A percentile compares a stretch with the other conserved stretches of the same genome.
These are phyloP conservation scores for Drosophila sucinea DNA, from an alignment of 1,140 invertebrate species.

Conservation along the genomic window DNA sequence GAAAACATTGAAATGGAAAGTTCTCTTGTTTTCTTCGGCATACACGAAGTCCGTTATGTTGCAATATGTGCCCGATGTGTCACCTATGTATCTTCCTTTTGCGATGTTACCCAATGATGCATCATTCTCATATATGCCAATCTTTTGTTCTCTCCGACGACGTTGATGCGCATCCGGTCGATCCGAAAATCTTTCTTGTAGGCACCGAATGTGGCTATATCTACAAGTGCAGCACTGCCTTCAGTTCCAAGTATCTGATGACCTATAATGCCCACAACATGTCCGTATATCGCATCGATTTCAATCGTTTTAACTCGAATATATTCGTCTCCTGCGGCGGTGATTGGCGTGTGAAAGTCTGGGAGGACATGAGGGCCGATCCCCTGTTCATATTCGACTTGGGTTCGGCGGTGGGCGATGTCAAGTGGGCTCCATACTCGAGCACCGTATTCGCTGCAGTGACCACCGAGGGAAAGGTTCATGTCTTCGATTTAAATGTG, in stretches of 20 bases:
- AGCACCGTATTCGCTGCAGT: slow-evolving; percentile 96
- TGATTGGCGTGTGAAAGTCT: slow-evolving; percentile 97
- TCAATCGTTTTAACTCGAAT: slow-evolving; percentile 93
- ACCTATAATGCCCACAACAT: slow-evolving; percentile 94
- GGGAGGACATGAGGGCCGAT: slow-evolving; percentile 93
- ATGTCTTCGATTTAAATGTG: slow-evolving; percentile 95
- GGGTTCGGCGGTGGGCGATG: slow-evolving; percentile 94
- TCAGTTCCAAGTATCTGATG: slow-evolving; percentile 91
- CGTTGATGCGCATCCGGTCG: slow-evolving; percentile 86
- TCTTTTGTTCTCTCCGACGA: no score
- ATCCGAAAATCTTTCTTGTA: slow-evolving; percentile 91
- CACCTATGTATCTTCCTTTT: no score
- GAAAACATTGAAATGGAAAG: no score
- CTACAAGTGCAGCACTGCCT: slow-evolving; percentile 94
- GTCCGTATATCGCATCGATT: slow-evolving; percentile 93
- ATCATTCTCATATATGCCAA: no score
- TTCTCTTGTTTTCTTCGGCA: no score
- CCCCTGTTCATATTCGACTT: slow-evolving; percentile 96
- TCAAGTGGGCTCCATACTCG: slow-evolving; percentile 97
- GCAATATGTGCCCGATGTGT: no score
- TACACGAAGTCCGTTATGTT: no score
- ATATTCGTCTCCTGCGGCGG: slow-evolving; percentile 96
- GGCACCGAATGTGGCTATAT: slow-evolving; percentile 96
- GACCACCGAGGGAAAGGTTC: slow-evolving; percentile 95
- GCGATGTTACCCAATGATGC: no score